Base-by-base conservation (phyloP, 2,888 invertebrate species). In the Limnephilus rhombicus region DNA sequence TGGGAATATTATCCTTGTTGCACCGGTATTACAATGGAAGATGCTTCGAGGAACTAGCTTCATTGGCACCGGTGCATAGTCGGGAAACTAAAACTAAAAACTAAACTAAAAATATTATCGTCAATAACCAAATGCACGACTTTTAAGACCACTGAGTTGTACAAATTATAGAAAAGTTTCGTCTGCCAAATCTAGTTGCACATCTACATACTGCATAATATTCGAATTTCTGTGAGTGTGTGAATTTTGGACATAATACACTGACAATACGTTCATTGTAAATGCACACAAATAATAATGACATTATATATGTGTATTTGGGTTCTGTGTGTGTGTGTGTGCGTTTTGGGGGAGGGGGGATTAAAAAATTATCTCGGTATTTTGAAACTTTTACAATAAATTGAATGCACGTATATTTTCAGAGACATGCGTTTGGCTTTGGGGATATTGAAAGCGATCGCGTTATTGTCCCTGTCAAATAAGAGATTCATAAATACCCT, bases 301-400 rank as follows among this genome's bases (percentile, higher is more conserved):
- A 68, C 80, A 85, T n/a, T 9, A 4, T 49, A 49, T 11, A 29
- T 34, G 29, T 37, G 86, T 45, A 37, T 85, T 41, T 7, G 45
- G 24, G 41, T 41, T n/a, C 68, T 34, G 18, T 31, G 34, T 12
- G 45, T 85, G 91, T 87, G 81, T 86, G 31, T 31, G 31, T 31
- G 85, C 87, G 86, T 68, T 87, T 90, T 87, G 80, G 49, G 45
- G 80, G 68, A 82, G 89, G 90, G 91, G 90, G 90, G 92, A 83
- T 89, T 85, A 49, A 83, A 90, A 90, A 92, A 89, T 92, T 91
- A 92, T 92, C 92, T 89, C 85, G 29, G 89, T 88, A 92, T 92
- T 88, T 91, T 31, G 53, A 91, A 92, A 92, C 90, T 92, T 92
- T 91, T 89, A 92, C 92, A 89, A 92, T 92, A 92, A 92, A 92